A percentile compares a stretch with the other conserved stretches of the same genome.
Conservation (phyloP, 2,113 vertebrate species). For the Sula dactylatra region DNA sequence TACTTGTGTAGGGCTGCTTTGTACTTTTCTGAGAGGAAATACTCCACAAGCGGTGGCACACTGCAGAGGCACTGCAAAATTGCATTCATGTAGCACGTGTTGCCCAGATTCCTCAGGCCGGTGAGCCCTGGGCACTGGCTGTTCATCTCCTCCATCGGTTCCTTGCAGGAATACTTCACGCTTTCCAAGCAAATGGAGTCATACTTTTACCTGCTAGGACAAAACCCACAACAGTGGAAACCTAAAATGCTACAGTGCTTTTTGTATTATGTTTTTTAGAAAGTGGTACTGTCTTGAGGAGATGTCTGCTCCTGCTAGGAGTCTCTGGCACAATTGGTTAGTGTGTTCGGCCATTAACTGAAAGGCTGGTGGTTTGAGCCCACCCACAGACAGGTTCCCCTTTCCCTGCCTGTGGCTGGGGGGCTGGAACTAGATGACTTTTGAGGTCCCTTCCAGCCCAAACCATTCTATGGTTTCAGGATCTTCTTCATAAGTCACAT, state of each 20-base stretch:
- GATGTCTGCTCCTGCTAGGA: neutral
- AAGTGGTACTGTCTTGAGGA: neutral
- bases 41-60: constrained; percentile 74
- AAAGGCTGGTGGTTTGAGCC: too few species aligned
- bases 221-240: neutral
- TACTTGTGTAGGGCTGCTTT: constrained; percentile 71
- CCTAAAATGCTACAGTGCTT: neutral
- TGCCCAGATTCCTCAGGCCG: constrained; percentile 82
- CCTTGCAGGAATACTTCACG: neutral
- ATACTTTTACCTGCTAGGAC: neutral
- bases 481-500: neutral
- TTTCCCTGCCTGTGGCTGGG: too few species aligned
- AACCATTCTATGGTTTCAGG: neutral
- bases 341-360: too few species aligned
- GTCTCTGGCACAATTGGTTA: too few species aligned
- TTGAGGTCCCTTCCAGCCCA: too few species aligned
- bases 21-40: constrained; percentile 77
- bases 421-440: too few species aligned
- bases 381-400: too few species aligned
- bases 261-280: neutral
- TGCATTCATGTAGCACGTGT: constrained; percentile 87
- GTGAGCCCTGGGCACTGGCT: constrained; percentile 64
- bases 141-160: neutral
- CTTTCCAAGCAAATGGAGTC: neutral
- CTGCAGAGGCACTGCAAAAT: constrained; percentile 84